phyloP scores from a whole-genome alignment of 2,113 vertebrate species.

The Pterophyllum scalare region DNA sequence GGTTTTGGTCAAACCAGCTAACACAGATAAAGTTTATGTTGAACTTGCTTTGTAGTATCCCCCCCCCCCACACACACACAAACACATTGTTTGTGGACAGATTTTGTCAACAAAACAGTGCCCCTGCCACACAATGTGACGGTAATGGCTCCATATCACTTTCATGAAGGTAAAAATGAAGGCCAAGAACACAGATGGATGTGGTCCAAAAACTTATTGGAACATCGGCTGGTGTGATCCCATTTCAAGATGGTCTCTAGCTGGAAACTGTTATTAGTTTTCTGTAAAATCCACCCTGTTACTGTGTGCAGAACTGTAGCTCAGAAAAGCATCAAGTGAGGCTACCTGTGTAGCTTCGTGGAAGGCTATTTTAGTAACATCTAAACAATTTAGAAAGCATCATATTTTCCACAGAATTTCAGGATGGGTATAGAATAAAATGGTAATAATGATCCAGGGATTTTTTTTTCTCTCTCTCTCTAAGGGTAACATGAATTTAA shows the following conservation, averaged over 20 bases:
- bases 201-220: background rate
- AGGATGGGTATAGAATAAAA: background rate
- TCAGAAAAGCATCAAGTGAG: background rate
- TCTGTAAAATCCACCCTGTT: background rate
- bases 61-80: background rate
- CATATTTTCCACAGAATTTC: background rate
- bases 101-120: background rate
- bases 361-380: background rate
- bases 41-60: background rate
- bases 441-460: background rate
- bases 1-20: too few species aligned
- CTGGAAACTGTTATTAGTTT: background rate
- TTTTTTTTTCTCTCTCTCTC: background rate
- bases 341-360: background rate
- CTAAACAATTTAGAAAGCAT: background rate
- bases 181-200: fast-evolving
- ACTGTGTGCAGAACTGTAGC: background rate
- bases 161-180: background rate
- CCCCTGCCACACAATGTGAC: background rate
- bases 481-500: background rate
- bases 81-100: background rate
- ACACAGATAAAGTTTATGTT: background rate
- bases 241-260: background rate
- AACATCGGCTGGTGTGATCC: fast-evolving
- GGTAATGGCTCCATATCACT: background rate